These are phyloP conservation scores for Drosophila quadrilineata DNA, from an alignment of 1,140 invertebrate species.

Conservation along the genomic window DNA sequence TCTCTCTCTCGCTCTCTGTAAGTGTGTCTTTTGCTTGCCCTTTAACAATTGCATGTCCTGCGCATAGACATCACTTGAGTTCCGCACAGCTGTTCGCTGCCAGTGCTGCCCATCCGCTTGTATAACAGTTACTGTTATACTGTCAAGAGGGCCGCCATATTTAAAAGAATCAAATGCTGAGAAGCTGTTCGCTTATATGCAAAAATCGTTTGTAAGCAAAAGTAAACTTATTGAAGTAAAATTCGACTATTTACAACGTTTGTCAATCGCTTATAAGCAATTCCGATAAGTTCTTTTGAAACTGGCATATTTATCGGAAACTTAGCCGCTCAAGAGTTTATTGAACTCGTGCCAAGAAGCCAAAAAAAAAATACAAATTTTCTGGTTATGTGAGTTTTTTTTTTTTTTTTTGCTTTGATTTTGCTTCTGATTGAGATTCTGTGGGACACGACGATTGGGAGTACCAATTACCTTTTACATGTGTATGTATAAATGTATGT, in stretches of 20 bases:
- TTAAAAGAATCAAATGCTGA: no score
- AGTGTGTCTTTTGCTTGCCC: no score
- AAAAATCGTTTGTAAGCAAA: no score
- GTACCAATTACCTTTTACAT: slow-evolving; percentile 52
- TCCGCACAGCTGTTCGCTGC: slow-evolving; percentile 18
- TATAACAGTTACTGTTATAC: slow-evolving; percentile 44
- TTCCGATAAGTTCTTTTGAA: no score
- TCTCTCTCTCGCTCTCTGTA: background rate
- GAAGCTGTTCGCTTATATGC: no score
- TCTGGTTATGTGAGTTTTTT: slow-evolving; percentile 6
- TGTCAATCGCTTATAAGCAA: no score
- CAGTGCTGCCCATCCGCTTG: slow-evolving; percentile 31
- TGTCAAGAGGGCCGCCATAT: slow-evolving; percentile 7
- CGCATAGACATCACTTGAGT: slow-evolving; percentile 5
- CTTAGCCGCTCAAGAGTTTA: no score
- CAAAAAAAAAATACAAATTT: background rate
- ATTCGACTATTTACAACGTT: no score
- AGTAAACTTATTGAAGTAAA: no score
- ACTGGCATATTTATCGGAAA: no score
- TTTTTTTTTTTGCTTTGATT: background rate
- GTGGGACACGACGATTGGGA: slow-evolving; percentile 7
- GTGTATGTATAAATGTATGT: no score
- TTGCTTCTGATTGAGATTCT: background rate
- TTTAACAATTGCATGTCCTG: slow-evolving; percentile 42
- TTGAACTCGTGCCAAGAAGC: slow-evolving; percentile 36